Evolutionary conservation across 2,113 vertebrate genomes (phyloP).

Genomic region (Mystacornis crossleyi): DNA sequence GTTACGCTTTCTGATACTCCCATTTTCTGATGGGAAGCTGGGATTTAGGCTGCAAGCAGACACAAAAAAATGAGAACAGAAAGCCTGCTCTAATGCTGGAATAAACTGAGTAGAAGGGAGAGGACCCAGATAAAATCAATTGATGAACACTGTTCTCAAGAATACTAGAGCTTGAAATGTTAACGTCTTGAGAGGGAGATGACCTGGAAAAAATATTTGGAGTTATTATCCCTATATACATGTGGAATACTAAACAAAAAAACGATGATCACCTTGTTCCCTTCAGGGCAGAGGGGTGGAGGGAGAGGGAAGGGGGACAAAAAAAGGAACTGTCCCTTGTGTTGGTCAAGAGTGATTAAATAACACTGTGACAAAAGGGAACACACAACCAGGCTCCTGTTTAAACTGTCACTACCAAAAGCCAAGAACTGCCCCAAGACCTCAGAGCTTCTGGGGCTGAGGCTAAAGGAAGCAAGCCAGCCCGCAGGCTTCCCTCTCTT

Average conservation of each 20-base stretch:
- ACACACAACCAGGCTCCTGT: not conserved
- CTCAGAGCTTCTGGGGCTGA: not conserved
- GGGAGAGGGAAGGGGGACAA: not conserved
- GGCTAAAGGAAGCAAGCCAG: not conserved
- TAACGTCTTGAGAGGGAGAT: not conserved
- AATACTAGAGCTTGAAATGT: not conserved
- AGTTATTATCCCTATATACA: accelerated
- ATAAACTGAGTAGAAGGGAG: not conserved
- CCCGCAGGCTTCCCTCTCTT: not conserved
- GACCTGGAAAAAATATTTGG: not conserved
- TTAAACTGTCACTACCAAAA: not conserved
- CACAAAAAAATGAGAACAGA: not conserved
- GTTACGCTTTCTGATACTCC: not conserved
- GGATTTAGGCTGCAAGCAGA: not conserved
- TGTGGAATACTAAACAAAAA: not conserved
- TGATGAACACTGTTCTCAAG: not conserved
- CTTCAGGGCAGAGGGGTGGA: not conserved
- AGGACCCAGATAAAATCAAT: not conserved
- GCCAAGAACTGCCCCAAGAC: not conserved
- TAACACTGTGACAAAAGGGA: not conserved
- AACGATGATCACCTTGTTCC: not conserved
- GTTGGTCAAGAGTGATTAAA: not conserved
- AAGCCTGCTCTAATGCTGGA: not conserved
- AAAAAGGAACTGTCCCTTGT: not conserved
- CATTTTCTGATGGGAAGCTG: not conserved